Evolutionary conservation across 2,888 invertebrate genomes (phyloP), one percentile per base, ranked within the genome.

Genomic region (Pedicia rivosa): DNA sequence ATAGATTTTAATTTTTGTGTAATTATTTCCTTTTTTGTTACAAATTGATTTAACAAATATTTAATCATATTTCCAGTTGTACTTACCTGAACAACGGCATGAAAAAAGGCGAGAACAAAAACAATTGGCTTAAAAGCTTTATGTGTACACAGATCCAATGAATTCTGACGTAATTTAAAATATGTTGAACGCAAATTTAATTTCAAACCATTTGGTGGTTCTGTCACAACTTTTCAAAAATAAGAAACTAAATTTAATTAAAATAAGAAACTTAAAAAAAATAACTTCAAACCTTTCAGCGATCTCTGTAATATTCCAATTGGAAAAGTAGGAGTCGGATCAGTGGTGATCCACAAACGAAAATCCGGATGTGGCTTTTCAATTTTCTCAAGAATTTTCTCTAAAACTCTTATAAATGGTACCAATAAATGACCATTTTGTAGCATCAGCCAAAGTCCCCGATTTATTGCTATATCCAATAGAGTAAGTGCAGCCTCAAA

Each of bases 371-470:
- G 88, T 0, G 87, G 84, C 48, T 78, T 78, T 38, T 66, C 70
- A 50, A 83, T 68, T 55, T 74, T 67, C 52, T 90, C 90, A 35
- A 92, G 59, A 45, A 74, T 71, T 53, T 90, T 90, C 58, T 91
- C 91, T 44, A 92, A 60, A 43, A 74, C 74, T 14, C 74, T 68
- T 5, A 90, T 68, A 64, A 91, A 91, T 4, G 70, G 65, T 8
- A 88, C 68, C 16, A 91, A 62, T 34, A 92, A 63, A 55, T 92
- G 92, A 43, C 90, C 92, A 62, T 92, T 92, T 64, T 91, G 91
- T 16, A 90, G 66, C 72, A 92, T 82, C 42, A 92, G 61, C 92
- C 92, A 92, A 50, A 82, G 79, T 0, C 92, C 92, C 53, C 78
- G 72, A 1, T 67, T 63, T 9, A 78, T 68, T 0, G 82, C 78